Percentiles rank a stretch among this genome's conserved stretches.
These are phyloP conservation scores for Hippoglossus stenolepis DNA, from an alignment of 2,113 vertebrate species.

Conservation along the genomic window DNA sequence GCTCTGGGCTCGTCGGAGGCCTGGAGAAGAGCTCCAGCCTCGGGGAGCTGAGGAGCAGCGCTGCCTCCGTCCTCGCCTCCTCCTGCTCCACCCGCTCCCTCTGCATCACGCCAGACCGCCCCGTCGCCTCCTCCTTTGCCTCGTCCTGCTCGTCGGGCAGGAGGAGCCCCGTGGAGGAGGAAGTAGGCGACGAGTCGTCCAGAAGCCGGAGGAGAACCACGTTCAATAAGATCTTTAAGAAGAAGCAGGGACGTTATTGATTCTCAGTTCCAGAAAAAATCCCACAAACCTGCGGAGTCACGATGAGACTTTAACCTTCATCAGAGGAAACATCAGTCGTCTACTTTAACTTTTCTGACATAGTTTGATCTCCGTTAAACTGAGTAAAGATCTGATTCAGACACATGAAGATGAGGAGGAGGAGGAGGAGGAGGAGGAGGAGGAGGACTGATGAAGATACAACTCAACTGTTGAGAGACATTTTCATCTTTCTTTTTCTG, in stretches of 20 bases:
- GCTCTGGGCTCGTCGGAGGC: slow-evolving; percentile 67
- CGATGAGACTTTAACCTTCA: not conserved
- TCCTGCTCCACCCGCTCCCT: slow-evolving; percentile 88
- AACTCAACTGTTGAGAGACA: too few species aligned
- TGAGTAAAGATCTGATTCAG: too few species aligned
- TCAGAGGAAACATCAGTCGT: not conserved
- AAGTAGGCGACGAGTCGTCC: slow-evolving; percentile 85
- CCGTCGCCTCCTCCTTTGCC: slow-evolving; percentile 29
- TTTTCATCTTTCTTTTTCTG: too few species aligned
- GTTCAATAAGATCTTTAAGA: slow-evolving; percentile 94
- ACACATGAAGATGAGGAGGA: too few species aligned
- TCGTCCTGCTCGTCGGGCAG: slow-evolving; percentile 64
- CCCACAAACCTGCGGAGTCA: not conserved
- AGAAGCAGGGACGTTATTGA: slow-evolving; percentile 81
- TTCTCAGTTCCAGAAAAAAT: too few species aligned
- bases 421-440: too few species aligned
- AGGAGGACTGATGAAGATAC: too few species aligned
- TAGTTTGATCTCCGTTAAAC: not conserved
- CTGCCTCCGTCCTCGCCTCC: slow-evolving; percentile 48
- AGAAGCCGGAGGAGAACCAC: slow-evolving; percentile 88
- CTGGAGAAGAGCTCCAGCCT: slow-evolving; percentile 91
- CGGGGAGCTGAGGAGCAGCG: slow-evolving; percentile 85
- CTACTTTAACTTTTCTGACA: not conserved
- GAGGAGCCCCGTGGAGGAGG: slow-evolving; percentile 86
- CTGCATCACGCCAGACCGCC: slow-evolving; percentile 75